Conservation (phyloP, 2,797 vertebrate species). For the Vireo griseus region DNA sequence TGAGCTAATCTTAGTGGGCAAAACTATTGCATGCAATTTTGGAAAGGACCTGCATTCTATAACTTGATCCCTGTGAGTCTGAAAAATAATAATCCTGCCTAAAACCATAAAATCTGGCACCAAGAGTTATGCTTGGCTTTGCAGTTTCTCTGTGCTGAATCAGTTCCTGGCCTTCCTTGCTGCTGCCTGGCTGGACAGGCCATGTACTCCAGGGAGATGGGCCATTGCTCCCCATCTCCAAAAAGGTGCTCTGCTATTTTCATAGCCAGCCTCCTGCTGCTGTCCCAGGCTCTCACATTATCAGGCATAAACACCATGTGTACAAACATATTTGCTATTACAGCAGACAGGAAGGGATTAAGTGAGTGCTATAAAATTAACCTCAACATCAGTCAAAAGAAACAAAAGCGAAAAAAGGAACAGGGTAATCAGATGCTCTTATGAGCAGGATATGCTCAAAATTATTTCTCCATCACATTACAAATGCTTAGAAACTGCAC, state of each 20-base stretch:
- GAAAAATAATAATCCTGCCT: background rate
- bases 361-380: background rate
- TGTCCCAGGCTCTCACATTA: background rate
- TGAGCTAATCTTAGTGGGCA: background rate
- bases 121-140: background rate
- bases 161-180: background rate
- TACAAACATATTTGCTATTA: background rate
- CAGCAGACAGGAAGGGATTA: background rate
- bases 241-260: background rate
- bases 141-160: background rate
- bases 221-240: background rate
- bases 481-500: slow-evolving; percentile 2
- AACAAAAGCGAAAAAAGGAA: slow-evolving; percentile 2
- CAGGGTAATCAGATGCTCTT: background rate
- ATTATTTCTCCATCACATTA: background rate
- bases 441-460: background rate
- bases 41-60: background rate
- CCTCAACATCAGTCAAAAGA: slow-evolving; percentile 2
- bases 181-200: background rate
- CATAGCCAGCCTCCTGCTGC: background rate
- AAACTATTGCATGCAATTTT: background rate
- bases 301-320: background rate
- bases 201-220: fast-evolving
- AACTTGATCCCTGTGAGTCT: background rate
- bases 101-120: background rate